Percentiles rank a stretch among this genome's conserved stretches.
phyloP scores from a whole-genome alignment of 2,113 vertebrate genomes.

The Spea multiplicata region DNA sequence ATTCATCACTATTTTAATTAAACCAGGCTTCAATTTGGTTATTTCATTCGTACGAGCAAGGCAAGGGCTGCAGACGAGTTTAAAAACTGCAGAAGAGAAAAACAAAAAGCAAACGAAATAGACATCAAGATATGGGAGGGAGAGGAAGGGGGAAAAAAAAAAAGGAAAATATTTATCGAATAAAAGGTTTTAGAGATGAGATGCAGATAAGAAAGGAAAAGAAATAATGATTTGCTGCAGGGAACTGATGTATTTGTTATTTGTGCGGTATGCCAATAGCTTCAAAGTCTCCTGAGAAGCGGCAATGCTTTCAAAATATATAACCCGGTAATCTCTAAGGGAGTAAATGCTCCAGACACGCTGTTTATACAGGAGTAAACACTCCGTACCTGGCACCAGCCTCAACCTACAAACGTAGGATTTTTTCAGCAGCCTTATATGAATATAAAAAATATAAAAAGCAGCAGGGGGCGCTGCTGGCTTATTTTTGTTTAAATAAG shows the following conservation, averaged over 20 bases:
- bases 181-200: background rate
- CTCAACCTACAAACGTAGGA: background rate
- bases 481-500: background rate
- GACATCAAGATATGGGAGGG: constrained; percentile 1
- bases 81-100: background rate
- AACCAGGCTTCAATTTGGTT: constrained; percentile 41
- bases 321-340: background rate
- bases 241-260: background rate
- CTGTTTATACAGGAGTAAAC: background rate
- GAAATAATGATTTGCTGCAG: background rate
- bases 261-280: background rate
- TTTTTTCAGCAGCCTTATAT: too few species aligned
- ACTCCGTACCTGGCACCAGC: background rate
- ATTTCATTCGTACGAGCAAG: constrained; percentile 27
- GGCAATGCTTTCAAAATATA: background rate
- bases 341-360: background rate
- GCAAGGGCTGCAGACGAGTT: background rate
- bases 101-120: background rate
- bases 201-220: background rate
- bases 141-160: background rate
- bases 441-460: background rate
- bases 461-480: constrained; percentile 40
- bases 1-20: constrained; percentile 47
- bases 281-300: background rate
- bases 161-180: constrained; percentile 3